phyloP scores from a whole-genome alignment of 2,797 vertebrate species.

The Botia kubotai region DNA sequence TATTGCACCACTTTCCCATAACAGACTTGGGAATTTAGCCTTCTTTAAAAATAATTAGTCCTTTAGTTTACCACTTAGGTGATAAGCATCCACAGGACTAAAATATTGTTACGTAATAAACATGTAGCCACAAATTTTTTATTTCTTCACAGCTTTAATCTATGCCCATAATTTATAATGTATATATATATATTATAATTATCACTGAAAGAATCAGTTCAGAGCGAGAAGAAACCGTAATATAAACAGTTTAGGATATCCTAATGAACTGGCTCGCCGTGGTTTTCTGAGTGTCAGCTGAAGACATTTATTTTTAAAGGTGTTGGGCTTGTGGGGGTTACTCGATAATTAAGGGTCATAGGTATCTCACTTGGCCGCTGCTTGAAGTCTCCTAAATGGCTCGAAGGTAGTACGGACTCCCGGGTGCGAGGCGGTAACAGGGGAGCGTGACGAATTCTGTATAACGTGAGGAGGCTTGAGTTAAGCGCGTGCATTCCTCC shows the following conservation, averaged over 20 bases:
- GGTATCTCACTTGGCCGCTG: conserved; percentile 43
- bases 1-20: not conserved
- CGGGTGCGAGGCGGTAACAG: conserved; percentile 33
- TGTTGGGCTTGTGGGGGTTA: conserved; percentile 23
- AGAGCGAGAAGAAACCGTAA: not conserved
- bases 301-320: conserved; percentile 41
- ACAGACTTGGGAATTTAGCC: not conserved
- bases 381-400: conserved; percentile 44
- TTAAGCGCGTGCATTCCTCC: conserved; percentile 37
- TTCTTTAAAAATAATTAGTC: not conserved
- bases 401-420: conserved; percentile 41
- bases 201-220: not conserved
- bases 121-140: not conserved
- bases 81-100: not conserved
- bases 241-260: conserved; percentile 14
- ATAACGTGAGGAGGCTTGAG: conserved; percentile 24
- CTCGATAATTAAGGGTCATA: conserved; percentile 43
- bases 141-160: not conserved
- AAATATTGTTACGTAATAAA: not conserved
- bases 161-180: not conserved
- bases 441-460: conserved; percentile 45
- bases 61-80: not conserved
- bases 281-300: conserved; percentile 15
- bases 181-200: too few relatives aligned
- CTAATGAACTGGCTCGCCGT: conserved; percentile 40